Base-by-base conservation (phyloP, 1,140 invertebrate species). In the Coelopa frigida region DNA sequence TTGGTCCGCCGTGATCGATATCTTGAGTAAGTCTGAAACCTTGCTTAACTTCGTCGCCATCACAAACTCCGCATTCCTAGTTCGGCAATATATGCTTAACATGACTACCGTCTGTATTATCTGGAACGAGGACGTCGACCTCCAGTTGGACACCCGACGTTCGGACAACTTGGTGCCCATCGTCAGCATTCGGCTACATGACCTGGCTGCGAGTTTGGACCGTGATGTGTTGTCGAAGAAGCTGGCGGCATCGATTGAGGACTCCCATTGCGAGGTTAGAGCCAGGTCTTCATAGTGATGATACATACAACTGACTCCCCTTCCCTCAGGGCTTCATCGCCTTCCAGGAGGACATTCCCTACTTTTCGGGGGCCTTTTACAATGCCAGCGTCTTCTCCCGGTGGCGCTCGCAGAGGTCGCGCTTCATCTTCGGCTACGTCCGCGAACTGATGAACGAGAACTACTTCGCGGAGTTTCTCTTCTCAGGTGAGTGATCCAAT, bases 221-320 rank as follows among this genome's bases (percentile, higher is more conserved):
- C 53, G 52, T 18, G 45, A 47, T 37, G 50, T 59, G 21, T 57
- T 58, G 51, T 50, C 49, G 23, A 27, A 61, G 5, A 37, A 49
- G 20, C 39, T 62, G 20, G 53, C 58, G 2, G 33, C 57, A 10
- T 58, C 62, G 26, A 59, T 66, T 8, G 52, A 60, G 22, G 20
- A 51, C n/a, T 31, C 52, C 0, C 51, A 66, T 31, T 65, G 62
- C 48, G 57, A 66, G 59, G 62, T 66, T 26, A 49, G 29, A 44
- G 55, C 55, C 51, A 62, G 56, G 24, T 57, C 38, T 32, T 38
- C 23, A 35, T 46, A 50, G 26, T 56, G 59, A 17, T 63, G 56
- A 41, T 61, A 59, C 33, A 5, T 47, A 27, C n/a, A 40, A 23
- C n/a, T 8, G 27, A 21, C 12, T 8, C 26, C 5, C n/a, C 44